A percentile compares a stretch with the other conserved stretches of the same genome.
Conservation (phyloP, 2,797 vertebrate species). For the Zalophus californianus region DNA sequence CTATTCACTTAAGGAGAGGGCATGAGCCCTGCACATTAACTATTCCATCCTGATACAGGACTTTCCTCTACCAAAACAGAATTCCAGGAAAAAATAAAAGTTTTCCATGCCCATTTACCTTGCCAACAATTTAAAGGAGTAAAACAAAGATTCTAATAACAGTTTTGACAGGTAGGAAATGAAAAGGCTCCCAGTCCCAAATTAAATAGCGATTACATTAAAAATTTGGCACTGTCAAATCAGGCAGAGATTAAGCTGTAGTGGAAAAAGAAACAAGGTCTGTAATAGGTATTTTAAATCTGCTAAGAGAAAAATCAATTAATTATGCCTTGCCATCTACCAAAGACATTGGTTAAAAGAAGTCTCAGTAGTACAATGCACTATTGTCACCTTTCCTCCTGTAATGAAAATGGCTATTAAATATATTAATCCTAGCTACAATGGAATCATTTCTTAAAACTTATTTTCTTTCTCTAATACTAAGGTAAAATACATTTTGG, state of each 20-base stretch:
- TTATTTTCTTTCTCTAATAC: slow-evolving; percentile 41
- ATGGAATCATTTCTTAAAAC: neutral
- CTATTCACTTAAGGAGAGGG: neutral
- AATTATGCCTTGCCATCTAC: neutral
- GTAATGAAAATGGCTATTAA: slow-evolving; percentile 41
- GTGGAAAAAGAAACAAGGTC: neutral
- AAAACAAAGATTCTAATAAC: neutral
- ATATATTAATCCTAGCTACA: neutral
- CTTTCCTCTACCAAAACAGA: neutral
- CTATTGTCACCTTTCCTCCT: neutral
- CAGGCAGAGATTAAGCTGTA: neutral
- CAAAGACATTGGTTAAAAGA: neutral
- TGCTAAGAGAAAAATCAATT: slow-evolving; percentile 17
- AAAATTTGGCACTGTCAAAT: neutral
- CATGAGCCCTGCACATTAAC: neutral
- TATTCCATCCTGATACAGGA: neutral
- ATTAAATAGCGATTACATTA: neutral
- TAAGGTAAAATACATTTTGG: slow-evolving; percentile 48
- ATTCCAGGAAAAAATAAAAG: neutral
- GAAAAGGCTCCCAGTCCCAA: neutral
- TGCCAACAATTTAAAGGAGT: neutral
- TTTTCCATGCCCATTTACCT: neutral
- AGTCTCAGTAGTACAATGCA: neutral
- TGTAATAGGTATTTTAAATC: neutral
- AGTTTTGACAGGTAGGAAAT: neutral